Evolutionary conservation across 2,888 invertebrate species (phyloP).

Genomic region (Netelia virgata): DNA sequence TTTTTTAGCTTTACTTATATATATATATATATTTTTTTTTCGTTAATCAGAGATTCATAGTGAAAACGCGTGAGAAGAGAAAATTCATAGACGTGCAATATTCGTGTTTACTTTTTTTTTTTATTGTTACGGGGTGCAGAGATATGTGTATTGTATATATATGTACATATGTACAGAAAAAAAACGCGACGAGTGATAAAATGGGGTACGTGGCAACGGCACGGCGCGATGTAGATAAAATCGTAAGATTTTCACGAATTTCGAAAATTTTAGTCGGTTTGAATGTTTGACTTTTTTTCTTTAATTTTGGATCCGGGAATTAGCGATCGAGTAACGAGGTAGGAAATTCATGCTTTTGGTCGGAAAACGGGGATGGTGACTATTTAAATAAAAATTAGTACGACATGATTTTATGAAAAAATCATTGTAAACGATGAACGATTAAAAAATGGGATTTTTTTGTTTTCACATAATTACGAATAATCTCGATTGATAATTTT

Average conservation of each 20-base stretch:
- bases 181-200: constrained; percentile 28
- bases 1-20: constrained; percentile 3
- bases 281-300: not conserved
- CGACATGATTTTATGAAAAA: constrained; percentile 18
- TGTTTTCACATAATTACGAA: not conserved
- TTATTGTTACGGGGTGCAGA: constrained; percentile 19
- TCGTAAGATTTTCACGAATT: constrained; percentile 27
- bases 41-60: constrained; percentile 16
- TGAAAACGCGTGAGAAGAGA: constrained; percentile 38
- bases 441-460: not conserved
- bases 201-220: constrained; percentile 47
- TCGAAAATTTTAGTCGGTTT: not conserved
- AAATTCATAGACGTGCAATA: constrained; percentile 52
- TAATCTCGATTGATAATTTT: not conserved
- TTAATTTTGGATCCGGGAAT: not conserved
- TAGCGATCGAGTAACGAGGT: not conserved
- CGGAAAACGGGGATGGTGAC: not conserved
- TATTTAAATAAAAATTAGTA: not conserved
- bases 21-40: constrained; percentile 8
- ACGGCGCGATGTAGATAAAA: constrained; percentile 49
- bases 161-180: constrained; percentile 15
- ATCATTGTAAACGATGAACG: not conserved
- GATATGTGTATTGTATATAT: constrained; percentile 16
- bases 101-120: constrained; percentile 23
- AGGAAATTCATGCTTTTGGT: not conserved